Evolutionary conservation across 2,888 invertebrate genomes (phyloP).

Genomic region (Lapara coniferarum): DNA sequence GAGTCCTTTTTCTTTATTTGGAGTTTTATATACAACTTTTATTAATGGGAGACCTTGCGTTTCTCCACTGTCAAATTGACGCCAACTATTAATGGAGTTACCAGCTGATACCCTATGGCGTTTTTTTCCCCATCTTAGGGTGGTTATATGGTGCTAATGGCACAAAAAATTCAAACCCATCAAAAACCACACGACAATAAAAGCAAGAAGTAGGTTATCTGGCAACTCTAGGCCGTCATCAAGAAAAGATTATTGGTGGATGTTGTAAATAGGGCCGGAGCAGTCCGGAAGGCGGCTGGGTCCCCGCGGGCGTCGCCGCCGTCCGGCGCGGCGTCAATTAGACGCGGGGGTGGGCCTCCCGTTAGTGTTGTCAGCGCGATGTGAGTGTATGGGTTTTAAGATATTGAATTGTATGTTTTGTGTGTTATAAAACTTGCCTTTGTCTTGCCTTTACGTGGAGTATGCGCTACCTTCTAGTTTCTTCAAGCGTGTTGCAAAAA

Average conservation of each 20-base stretch:
- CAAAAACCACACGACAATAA: constrained; percentile 13
- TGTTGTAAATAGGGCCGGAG: constrained; percentile 73
- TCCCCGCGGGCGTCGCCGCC: constrained; percentile 70
- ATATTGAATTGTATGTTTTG: background rate
- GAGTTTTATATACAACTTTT: too few species aligned
- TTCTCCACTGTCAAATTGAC: too few species aligned
- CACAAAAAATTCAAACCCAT: background rate
- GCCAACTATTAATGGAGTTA: too few species aligned
- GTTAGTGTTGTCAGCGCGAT: constrained; percentile 16
- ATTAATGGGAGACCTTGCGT: too few species aligned
- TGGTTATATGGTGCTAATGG: background rate
- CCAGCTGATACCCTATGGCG: too few species aligned
- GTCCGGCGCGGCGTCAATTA: constrained; percentile 79
- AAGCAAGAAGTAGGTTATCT: constrained; percentile 24
- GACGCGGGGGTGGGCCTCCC: constrained; percentile 57
- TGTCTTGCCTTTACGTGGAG: too few species aligned
- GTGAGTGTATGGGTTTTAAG: background rate
- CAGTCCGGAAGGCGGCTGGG: constrained; percentile 68
- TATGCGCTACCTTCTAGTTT: too few species aligned
- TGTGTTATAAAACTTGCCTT: background rate
- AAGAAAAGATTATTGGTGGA: constrained; percentile 79
- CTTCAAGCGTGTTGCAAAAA: too few species aligned
- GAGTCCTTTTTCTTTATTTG: too few species aligned
- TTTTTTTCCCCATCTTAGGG: background rate
- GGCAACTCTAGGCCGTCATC: constrained; percentile 54